phyloP scores from a whole-genome alignment of 2,888 invertebrate genomes.

The Euzophera pinguis region DNA sequence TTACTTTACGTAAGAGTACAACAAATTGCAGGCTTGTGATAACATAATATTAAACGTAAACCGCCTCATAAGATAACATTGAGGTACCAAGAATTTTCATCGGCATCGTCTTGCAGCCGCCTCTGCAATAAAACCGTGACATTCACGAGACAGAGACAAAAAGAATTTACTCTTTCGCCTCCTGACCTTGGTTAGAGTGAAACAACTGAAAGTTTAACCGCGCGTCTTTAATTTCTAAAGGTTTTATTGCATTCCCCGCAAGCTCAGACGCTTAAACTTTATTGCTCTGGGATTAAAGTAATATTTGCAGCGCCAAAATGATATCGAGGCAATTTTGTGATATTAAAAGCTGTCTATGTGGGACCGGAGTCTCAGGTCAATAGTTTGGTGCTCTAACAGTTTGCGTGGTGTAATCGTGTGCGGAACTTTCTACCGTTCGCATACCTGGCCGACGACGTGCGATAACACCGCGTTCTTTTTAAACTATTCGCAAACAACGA shows the following conservation, averaged over 20 bases:
- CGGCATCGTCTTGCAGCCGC: constrained; percentile 65
- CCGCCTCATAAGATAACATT: constrained; percentile 72
- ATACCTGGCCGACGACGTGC: constrained; percentile 63
- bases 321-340: constrained; percentile 73
- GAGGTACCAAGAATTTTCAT: constrained; percentile 76
- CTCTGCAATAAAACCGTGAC: constrained; percentile 70
- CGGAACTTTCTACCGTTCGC: constrained; percentile 59
- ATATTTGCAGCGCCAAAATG: constrained; percentile 78
- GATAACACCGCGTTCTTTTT: constrained; percentile 65
- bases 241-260: constrained; percentile 78
- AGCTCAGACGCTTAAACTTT: constrained; percentile 79
- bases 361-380: constrained; percentile 65
- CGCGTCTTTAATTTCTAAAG: constrained; percentile 69
- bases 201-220: constrained; percentile 58
- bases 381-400: constrained; percentile 67
- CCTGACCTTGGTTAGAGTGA: constrained; percentile 68
- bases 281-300: constrained; percentile 78
- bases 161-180: constrained; percentile 40
- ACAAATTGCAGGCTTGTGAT: constrained; percentile 50
- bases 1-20: constrained; percentile 16
- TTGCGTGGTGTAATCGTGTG: constrained; percentile 57
- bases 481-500: constrained; percentile 54
- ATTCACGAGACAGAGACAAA: constrained; percentile 63
- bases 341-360: constrained; percentile 74
- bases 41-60: constrained; percentile 70